Conservation (phyloP, 2,797 vertebrate species). For the Triplophysa bombifrons region DNA sequence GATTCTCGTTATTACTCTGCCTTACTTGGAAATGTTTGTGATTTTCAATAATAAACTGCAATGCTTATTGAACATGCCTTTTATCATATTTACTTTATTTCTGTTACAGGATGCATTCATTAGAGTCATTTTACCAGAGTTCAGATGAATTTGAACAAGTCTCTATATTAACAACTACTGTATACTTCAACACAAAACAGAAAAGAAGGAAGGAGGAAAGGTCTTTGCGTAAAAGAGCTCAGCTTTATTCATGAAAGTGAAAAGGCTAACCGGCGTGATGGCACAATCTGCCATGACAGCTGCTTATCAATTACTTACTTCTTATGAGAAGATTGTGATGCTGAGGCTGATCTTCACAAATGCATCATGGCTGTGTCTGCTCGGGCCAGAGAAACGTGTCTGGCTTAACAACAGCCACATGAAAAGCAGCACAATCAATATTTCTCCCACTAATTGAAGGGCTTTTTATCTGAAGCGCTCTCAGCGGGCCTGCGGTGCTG, state of each 20-base stretch:
- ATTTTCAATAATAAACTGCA: neutral
- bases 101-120: neutral
- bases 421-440: slow-evolving; percentile 83
- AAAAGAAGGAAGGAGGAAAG: slow-evolving; percentile 17
- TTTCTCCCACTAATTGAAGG: slow-evolving; percentile 79
- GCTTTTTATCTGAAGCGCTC: slow-evolving; percentile 75
- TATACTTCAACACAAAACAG: neutral
- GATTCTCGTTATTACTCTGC: neutral
- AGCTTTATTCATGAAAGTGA: slow-evolving; percentile 2
- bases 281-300: slow-evolving; percentile 40
- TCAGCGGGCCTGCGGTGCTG: slow-evolving; percentile 63
- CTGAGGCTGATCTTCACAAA: slow-evolving; percentile 54
- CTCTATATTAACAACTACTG: too few relatives aligned
- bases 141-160: neutral
- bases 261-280: neutral
- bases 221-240: slow-evolving; percentile 50
- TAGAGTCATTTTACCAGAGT: neutral
- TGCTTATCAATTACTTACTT: slow-evolving; percentile 60
- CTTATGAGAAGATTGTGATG: slow-evolving; percentile 66
- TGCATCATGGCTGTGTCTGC: slow-evolving; percentile 66
- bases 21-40: neutral
- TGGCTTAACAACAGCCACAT: slow-evolving; percentile 72
- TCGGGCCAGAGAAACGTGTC: slow-evolving; percentile 68
- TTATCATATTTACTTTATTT: neutral
- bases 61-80: neutral